Evolutionary conservation across 2,888 invertebrate genomes (phyloP), one percentile per base, ranked within the genome.

Genomic region (Eupithecia subfuscata): DNA sequence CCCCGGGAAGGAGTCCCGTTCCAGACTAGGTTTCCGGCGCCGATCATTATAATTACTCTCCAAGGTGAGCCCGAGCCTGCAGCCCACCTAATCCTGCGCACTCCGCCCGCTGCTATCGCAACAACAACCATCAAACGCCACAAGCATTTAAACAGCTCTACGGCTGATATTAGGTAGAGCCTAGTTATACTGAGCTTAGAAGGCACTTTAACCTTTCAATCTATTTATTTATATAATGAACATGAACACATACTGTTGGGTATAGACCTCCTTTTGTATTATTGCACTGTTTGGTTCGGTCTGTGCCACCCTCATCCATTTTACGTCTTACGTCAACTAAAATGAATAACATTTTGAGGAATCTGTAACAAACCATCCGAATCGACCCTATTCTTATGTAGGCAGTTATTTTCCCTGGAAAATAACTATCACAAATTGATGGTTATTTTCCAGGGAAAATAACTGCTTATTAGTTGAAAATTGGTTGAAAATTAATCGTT

Each of bases 11-110:
- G 90, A 89, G 86, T 90, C 91, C 92, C 92, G 91, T 89, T 90
- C 91, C 92, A 90, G 92, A 89, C 91, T 89, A 85, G 90, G 90
- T 91, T 90, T 91, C 91, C 92, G 93, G 93, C 94, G 91, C 93
- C 92, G 93, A 93, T 93, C 93, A 93, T 93, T 94, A 94, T 95
- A 95, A 95, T 94, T 94, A 95, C 94, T 94, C 94, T 95, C 93
- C 93, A 93, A 94, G 92, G 94, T 92, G 92, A 92, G 92, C 85
- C 87, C 91, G 91, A 89, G 91, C 89, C 82, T 91, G 89, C 89
- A 89, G 87, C 89, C 91, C 88, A 90, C 91, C 90, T 91, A 90
- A 91, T 92, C 93, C 91, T 88, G 86, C 76, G 68, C 84, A 82
- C 89, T 89, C 92, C 89, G 86, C 89, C 86, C 91, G 86, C 86